Base-by-base conservation (phyloP, 2,113 vertebrate species). In the Hucho hucho region DNA sequence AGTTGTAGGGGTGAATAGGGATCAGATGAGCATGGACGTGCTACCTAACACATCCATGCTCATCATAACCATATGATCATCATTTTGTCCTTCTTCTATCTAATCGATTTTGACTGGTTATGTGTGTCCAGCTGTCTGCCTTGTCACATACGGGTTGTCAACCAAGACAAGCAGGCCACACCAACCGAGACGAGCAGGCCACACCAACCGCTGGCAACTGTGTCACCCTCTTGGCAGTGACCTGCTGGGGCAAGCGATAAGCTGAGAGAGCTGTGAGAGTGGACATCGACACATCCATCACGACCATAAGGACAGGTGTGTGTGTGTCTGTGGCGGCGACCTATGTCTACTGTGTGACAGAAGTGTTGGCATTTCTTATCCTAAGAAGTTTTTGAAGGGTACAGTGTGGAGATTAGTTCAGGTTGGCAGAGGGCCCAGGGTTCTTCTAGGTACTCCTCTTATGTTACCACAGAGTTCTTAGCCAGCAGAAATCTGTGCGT, bases 191-290 rank as follows among this genome's bases (percentile, higher is more conserved):
- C 81, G 74, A 69, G 47, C 6, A 1, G 81, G 88, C 26, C 67
- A 66, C 73, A 80, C 75, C 70, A 73, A 72, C 70, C 77, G 84
- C 73, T 90, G 85, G 46, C 73, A 59, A 72, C 75, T 80, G 75
- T 49, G 66, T 4, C 78, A 25, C 6, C 69, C 29, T 6, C 49
- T 75, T 32, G 68, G 65, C 28, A 69, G 81, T 61, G 87, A 80
- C 76, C 69, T 81, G 9, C 75, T 81, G 25, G 88, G 90, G 72
- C 66, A 74, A 56, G 28, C 79, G 6, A 58, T 85, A 81, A 83
- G 65, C 58, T 32, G 29, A 11, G 1, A 72, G 70, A 49, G 76
- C 77, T 32, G 47, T 58, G 16, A 67, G 77, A 70, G 64, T 66
- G 69, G 80, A 26, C 69, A 68, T 81, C 0, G 0, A 72, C 24